phyloP scores from a whole-genome alignment of 2,888 invertebrate genomes.

The Lithophane ornitopus region DNA sequence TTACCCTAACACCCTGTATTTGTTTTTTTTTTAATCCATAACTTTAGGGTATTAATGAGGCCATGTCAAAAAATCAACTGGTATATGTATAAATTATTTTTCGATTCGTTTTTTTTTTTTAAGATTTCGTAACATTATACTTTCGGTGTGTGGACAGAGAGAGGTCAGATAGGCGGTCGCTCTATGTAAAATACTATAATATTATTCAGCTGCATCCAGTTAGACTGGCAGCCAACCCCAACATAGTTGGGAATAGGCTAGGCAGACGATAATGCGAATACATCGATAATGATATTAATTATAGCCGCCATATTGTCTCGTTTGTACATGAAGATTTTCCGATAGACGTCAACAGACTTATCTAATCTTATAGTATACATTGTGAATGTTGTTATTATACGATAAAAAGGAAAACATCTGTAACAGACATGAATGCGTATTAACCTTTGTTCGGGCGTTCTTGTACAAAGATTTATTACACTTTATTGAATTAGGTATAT shows the following conservation, averaged over 20 bases:
- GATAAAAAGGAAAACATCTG: constrained; percentile 20
- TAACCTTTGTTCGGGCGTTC: constrained; percentile 10
- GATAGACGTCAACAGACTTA: constrained; percentile 23
- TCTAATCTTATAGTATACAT: constrained; percentile 39
- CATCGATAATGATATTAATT: neutral
- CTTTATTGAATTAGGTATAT: constrained; percentile 13
- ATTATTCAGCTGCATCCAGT: neutral
- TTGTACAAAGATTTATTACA: constrained; percentile 2
- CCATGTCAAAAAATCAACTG: too few species aligned
- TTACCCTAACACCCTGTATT: too few species aligned
- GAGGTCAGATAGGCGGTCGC: too few species aligned
- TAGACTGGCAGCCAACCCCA: neutral
- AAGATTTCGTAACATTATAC: too few species aligned
- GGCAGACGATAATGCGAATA: neutral
- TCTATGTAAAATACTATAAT: neutral
- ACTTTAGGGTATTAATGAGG: too few species aligned
- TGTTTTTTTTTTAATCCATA: too few species aligned
- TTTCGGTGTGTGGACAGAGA: too few species aligned
- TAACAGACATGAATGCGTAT: neutral
- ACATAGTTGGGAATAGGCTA: neutral
- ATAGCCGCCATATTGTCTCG: constrained; percentile 57
- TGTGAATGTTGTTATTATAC: constrained; percentile 20
- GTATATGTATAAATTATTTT: too few species aligned
- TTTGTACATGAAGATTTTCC: constrained; percentile 34
- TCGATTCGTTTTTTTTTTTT: too few species aligned